Percentiles rank a stretch among this genome's conserved stretches.
phyloP scores from a whole-genome alignment of 2,113 vertebrate genomes.

The Pao palembangensis region DNA sequence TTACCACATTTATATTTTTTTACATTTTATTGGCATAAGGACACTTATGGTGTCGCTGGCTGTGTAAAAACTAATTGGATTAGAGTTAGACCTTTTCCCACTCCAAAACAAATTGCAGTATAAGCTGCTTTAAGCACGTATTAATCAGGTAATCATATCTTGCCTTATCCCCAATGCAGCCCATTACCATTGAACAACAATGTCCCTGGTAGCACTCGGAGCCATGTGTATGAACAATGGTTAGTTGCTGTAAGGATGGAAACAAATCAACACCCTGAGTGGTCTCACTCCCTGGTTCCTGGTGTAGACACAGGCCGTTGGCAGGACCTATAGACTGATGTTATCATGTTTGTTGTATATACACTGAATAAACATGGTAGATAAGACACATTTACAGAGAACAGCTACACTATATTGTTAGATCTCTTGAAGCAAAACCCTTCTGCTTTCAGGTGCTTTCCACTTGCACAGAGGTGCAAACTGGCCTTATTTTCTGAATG shows the following conservation, averaged over 20 bases:
- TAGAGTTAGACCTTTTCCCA: slow-evolving; percentile 12
- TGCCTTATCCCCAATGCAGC: slow-evolving; percentile 37
- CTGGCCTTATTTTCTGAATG: too few species aligned
- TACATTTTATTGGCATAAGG: too few species aligned
- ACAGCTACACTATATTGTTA: slow-evolving; percentile 17
- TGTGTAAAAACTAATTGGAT: slow-evolving; percentile 14
- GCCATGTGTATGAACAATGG: slow-evolving; percentile 45
- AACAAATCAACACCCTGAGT: slow-evolving; percentile 34
- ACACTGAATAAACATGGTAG: slow-evolving; percentile 46
- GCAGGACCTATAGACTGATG: slow-evolving; percentile 18
- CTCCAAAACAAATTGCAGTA: slow-evolving; percentile 26
- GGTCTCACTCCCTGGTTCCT: not conserved
- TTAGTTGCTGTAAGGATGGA: slow-evolving; percentile 38
- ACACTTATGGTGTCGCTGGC: too few species aligned
- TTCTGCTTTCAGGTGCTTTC: slow-evolving; percentile 47
- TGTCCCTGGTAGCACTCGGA: slow-evolving; percentile 32
- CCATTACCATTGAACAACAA: slow-evolving; percentile 46
- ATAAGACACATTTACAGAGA: slow-evolving; percentile 26
- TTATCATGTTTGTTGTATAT: slow-evolving; percentile 38
- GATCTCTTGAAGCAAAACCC: slow-evolving; percentile 16
- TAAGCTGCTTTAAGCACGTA: slow-evolving; percentile 10
- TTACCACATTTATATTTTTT: not conserved
- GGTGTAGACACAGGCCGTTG: not conserved
- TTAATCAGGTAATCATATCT: slow-evolving; percentile 57
- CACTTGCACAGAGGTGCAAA: not conserved